phyloP scores from a whole-genome alignment of 2,797 vertebrate genomes.

The Catostomus latipinnis region DNA sequence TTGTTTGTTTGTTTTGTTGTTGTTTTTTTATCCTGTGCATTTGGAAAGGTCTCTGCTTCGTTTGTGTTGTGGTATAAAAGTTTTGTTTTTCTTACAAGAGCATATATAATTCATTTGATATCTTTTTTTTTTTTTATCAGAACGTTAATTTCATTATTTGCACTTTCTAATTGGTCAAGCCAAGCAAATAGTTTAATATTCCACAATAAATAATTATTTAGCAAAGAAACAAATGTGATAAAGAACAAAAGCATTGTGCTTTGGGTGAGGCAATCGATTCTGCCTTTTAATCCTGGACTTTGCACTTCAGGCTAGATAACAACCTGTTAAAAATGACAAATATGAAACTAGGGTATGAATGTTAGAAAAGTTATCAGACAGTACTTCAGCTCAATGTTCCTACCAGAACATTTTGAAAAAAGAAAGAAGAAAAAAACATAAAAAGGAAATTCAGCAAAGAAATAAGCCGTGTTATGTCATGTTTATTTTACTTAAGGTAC shows the following conservation, averaged over 20 bases:
- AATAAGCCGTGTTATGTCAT: neutral
- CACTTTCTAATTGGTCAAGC: conserved; percentile 30
- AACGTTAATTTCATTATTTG: conserved; percentile 14
- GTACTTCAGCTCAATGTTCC: conserved; percentile 34
- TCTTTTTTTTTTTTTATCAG: conserved; percentile 1
- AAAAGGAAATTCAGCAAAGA: conserved; percentile 34
- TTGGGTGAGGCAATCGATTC: neutral
- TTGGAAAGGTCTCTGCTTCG: conserved; percentile 4
- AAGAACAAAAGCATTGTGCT: conserved; percentile 7
- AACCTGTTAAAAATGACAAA: conserved; percentile 25
- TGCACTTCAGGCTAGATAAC: conserved; percentile 19
- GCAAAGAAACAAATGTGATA: conserved; percentile 12
- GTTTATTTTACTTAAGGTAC: neutral
- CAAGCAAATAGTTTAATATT: neutral
- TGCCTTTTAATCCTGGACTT: conserved; percentile 34
- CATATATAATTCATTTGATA: neutral
- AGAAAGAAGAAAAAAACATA: conserved; percentile 53
- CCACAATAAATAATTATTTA: neutral
- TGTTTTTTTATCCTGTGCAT: conserved; percentile 31
- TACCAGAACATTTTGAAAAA: conserved; percentile 51
- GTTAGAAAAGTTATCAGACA: neutral
- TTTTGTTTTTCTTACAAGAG: neutral
- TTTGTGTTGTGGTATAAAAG: conserved; percentile 19
- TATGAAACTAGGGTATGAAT: neutral
- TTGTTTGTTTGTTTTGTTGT: too few relatives aligned